Base-by-base conservation (phyloP, 2,113 vertebrate species). In the Pipa parva region DNA sequence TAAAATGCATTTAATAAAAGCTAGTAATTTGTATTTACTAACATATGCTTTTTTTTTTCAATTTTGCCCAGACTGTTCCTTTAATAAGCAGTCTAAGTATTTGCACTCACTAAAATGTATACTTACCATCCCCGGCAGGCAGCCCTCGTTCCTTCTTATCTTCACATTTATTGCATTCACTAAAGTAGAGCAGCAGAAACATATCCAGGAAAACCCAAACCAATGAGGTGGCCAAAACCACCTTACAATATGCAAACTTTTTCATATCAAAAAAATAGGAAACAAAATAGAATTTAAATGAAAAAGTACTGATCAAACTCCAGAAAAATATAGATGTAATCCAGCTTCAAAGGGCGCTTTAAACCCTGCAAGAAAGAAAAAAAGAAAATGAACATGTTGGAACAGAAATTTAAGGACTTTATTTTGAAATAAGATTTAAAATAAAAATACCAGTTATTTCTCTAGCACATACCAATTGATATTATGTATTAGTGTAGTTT, bases 141-240 rank as follows among this genome's bases (percentile, higher is more conserved):
- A 98, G 83, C 59, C 97, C 96, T 78, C 92, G 77, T 55, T 95
- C 94, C 80, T 96, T 97, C 75, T 93, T 97, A 72, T 98, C 90
- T 27, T 99, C 96, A 71, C 97, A 98, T 84, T 96, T 99, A 90
- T 98, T 99, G 87, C 97, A 99, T 83, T 99, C 97, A 71, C 96
- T 98, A 91, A 99, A 99, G 92, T 99, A 99, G 55, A 99, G 91
- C 84, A 99, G 88, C 59, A 99, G 88, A 80, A 99, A 98, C 92
- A 98, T 97, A 83, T 98, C 97, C 89, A 99, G 81, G 83, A 99
- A 94, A 79, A 99, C 96, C 97, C 96, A 99, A 84, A 99, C 90
- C 88, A 99, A 86, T 74, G 96, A 99, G 77, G 97, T 99, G 92
- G 95, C 96, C 78, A 99, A 82, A 68, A 98, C 94, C 92, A 99